Conservation (phyloP, 1,140 invertebrate species). For the Bombus picipes region DNA sequence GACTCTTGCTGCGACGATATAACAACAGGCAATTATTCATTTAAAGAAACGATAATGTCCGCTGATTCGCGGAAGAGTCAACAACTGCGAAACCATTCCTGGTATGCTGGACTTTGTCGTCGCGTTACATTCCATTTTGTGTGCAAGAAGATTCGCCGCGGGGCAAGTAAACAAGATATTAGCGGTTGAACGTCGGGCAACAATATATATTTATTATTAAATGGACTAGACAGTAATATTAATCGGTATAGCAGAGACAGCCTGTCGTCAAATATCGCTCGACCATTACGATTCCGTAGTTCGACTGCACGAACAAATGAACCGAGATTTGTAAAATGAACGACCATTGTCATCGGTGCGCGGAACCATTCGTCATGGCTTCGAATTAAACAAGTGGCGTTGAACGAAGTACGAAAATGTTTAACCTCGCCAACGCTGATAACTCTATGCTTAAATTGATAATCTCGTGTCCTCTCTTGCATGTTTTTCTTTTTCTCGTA, state of each 20-base stretch:
- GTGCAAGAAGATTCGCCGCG: background rate
- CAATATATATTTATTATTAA: conserved; percentile 31
- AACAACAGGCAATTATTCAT: conserved; percentile 46
- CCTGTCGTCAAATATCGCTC: conserved; percentile 13
- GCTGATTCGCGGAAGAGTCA: conserved; percentile 56
- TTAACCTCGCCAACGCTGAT: background rate
- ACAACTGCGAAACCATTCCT: conserved; percentile 48
- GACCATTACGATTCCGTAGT: background rate
- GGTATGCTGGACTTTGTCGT: conserved; percentile 50
- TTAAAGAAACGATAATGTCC: conserved; percentile 57
- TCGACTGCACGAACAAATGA: conserved; percentile 8
- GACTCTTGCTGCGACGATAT: background rate
- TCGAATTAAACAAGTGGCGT: background rate
- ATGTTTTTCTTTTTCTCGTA: background rate
- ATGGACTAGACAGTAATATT: conserved; percentile 29
- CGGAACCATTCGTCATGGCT: conserved; percentile 1
- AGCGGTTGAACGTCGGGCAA: conserved; percentile 23
- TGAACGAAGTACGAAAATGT: background rate
- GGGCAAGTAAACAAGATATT: conserved; percentile 53
- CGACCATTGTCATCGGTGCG: conserved; percentile 13
- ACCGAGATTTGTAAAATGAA: conserved; percentile 33
- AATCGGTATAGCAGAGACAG: background rate
- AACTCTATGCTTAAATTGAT: background rate
- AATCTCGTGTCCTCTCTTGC: background rate
- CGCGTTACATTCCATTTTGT: background rate